Conservation (phyloP, 2,888 invertebrate species). For the Epinotia ramella region DNA sequence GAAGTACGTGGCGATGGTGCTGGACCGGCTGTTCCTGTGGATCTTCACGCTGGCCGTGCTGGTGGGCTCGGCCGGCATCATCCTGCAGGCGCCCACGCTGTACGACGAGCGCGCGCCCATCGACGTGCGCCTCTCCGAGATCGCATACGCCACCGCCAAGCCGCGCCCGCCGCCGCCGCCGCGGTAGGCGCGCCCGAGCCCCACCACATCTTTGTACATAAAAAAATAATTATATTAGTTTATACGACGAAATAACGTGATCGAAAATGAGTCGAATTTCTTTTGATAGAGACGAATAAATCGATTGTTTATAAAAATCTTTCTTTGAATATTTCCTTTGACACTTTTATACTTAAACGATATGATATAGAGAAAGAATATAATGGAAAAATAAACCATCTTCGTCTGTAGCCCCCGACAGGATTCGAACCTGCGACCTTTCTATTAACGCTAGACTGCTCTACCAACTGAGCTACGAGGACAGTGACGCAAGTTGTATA, state of each 20-base stretch:
- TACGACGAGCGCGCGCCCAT: slow-evolving; percentile 96
- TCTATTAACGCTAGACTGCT: no score
- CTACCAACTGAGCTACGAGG: no score
- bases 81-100: slow-evolving; percentile 96
- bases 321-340: slow-evolving; percentile 41
- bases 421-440: no score
- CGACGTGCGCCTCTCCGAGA: slow-evolving; percentile 94
- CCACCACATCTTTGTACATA: slow-evolving; percentile 61
- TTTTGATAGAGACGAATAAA: slow-evolving; percentile 82
- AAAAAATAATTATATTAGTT: slow-evolving; percentile 73
- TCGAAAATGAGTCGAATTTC: slow-evolving; percentile 80
- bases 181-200: slow-evolving; percentile 46
- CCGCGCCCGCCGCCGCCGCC: slow-evolving; percentile 84
- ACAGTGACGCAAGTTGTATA: no score
- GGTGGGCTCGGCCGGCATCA: slow-evolving; percentile 97
- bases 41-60: slow-evolving; percentile 98
- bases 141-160: slow-evolving; percentile 95
- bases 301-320: slow-evolving; percentile 69
- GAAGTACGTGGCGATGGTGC: slow-evolving; percentile 99
- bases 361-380: no score
- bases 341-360: not conserved
- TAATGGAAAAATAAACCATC: no score
- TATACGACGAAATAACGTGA: slow-evolving; percentile 76
- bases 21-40: slow-evolving; percentile 98
- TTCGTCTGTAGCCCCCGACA: no score